phyloP scores from a whole-genome alignment of 2,888 invertebrate species.

The Lasius fuliginosus region DNA sequence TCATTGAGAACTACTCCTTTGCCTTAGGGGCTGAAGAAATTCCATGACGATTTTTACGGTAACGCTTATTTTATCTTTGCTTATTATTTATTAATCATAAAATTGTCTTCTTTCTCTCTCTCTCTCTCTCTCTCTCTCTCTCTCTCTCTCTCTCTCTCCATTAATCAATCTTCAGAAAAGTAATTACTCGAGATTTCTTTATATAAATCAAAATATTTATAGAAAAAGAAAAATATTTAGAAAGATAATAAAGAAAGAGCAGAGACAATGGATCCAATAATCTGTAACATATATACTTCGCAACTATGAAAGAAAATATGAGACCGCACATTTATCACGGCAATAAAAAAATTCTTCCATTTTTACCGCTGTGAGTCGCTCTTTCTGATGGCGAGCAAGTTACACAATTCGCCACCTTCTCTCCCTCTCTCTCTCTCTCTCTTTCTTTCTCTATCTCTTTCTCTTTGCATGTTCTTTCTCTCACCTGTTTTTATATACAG shows the following conservation, averaged over 20 bases:
- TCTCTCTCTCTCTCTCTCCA: background rate
- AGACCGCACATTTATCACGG: conserved; percentile 56
- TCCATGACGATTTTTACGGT: background rate
- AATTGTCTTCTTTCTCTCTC: background rate
- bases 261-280: conserved; percentile 22
- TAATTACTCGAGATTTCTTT: background rate
- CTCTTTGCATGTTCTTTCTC: conserved; percentile 31
- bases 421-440: background rate
- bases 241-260: background rate
- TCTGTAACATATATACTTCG: conserved; percentile 46
- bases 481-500: conserved; percentile 52
- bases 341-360: conserved; percentile 70
- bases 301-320: background rate
- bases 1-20: conserved; percentile 33
- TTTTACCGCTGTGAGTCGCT: conserved; percentile 59
- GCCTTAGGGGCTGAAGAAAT: background rate
- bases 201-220: background rate
- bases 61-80: background rate
- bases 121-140: no score
- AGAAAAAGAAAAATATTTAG: background rate
- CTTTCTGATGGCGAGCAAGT: conserved; percentile 38
- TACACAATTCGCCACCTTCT: conserved; percentile 36
- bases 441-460: conserved; percentile 14
- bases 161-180: background rate
- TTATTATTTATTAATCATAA: background rate